Evolutionary conservation across 2,113 vertebrate species (phyloP).

Genomic region (Pachyramphus minor): DNA sequence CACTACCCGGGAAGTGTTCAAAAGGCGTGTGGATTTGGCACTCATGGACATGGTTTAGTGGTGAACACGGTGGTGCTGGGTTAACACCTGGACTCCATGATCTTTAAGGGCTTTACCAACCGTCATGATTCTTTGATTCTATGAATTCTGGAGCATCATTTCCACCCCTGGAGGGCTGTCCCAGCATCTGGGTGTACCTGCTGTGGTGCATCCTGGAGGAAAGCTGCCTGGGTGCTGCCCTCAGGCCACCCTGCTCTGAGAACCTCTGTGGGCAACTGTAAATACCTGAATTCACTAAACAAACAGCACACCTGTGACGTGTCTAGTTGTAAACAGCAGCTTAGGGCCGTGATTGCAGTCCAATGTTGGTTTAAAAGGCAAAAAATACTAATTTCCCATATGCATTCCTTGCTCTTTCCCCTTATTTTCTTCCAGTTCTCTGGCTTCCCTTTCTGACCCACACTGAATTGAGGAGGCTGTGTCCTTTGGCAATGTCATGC

Average conservation of each 20-base stretch:
- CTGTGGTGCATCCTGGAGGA: accelerated
- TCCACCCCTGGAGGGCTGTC: not conserved
- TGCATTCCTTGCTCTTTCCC: not conserved
- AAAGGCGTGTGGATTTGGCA: not conserved
- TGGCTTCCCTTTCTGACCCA: not conserved
- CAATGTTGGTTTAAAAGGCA: not conserved
- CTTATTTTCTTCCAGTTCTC: not conserved
- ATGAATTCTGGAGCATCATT: not conserved
- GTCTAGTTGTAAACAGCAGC: not conserved
- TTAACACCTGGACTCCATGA: not conserved
- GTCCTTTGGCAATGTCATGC: not conserved
- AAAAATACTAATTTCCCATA: not conserved
- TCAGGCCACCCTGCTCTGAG: not conserved
- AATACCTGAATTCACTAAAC: not conserved
- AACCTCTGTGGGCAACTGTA: not conserved
- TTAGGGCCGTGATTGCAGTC: not conserved
- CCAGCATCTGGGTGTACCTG: not conserved
- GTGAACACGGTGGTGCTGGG: not conserved
- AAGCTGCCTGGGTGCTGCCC: not conserved
- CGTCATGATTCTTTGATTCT: not conserved
- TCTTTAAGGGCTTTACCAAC: not conserved
- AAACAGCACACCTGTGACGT: not conserved
- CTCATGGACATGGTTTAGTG: not conserved
- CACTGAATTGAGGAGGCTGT: accelerated
- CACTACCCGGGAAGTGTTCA: not conserved